Evolutionary conservation across 2,113 vertebrate genomes (phyloP), one percentile per base, ranked within the genome.

Genomic region (Chaetura pelagica): DNA sequence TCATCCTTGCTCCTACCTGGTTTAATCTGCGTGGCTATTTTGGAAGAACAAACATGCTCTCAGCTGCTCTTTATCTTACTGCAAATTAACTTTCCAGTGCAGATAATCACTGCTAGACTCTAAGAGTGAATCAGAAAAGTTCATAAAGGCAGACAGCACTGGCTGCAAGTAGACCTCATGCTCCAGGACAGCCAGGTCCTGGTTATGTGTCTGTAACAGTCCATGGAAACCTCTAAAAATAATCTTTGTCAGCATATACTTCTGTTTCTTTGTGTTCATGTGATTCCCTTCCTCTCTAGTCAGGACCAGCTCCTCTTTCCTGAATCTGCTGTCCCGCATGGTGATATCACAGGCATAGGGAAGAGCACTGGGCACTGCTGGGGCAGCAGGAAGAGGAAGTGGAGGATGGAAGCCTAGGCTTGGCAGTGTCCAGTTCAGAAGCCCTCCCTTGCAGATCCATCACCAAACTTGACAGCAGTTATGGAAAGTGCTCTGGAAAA

Each of bases 321-420:
- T 32, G 22, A 35, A 10, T 17, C 44, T 75, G 35, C 51, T 54
- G 44, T 21, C 44, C 9, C 0, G 0, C 2, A 1, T 0, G 0
- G 68, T 30, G 40, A 46, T 46, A 44, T 51, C 1, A 1, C 30
- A 21, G n/a, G 29, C 5, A 1, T 8, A 38, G 13, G 9, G 42
- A 35, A 62, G 15, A 77, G 62, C 46, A 35, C 10, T 42, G 32
- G 15, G 24, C 29, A 58, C 38, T 1, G 3, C 30, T 51, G 35
- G 35, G 32, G 4, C 1, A 0, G 32, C 1, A 1, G 12, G 24
- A 48, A 46, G 44, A 34, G 35, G 49, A 18, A 46, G 52, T 1
- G 2, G 57, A 63, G 27, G 49, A 51, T 1, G 5, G 63, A 8
- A 52, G 8, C 14, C 27, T 29, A n/a, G 51, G 27, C 10, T 44